phyloP scores from a whole-genome alignment of 1,140 invertebrate genomes.

The Aphelinus atriplicis region DNA sequence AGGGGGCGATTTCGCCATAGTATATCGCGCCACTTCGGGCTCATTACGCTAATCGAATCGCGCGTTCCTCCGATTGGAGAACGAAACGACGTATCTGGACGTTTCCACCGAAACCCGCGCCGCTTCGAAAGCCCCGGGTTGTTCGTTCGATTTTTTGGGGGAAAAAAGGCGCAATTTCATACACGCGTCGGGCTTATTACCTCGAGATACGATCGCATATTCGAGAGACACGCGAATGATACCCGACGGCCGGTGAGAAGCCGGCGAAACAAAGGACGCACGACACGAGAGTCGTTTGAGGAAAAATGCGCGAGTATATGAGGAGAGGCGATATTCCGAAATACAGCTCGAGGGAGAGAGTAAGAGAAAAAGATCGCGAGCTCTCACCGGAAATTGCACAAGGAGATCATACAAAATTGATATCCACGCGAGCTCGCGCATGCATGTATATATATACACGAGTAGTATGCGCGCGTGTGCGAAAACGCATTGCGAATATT shows the following conservation, averaged over 20 bases:
- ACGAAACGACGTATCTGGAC: no score
- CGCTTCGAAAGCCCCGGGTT: no score
- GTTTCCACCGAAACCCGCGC: no score
- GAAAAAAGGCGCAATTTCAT: no score
- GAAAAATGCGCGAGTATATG: neutral
- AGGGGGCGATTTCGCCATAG: no score
- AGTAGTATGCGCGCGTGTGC: neutral
- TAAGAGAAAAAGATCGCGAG: neutral
- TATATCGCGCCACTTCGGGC: no score
- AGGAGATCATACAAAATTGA: constrained; percentile 28
- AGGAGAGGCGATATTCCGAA: constrained; percentile 2
- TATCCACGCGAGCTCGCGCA: neutral
- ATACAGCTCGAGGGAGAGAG: neutral
- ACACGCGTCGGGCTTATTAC: no score
- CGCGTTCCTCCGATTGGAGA: no score
- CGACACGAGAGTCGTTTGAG: neutral
- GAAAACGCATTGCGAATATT: constrained; percentile 31
- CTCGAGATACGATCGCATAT: no score
- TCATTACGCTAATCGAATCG: no score
- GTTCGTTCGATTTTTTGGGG: no score
- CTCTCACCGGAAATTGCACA: constrained; percentile 25
- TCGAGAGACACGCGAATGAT: neutral
- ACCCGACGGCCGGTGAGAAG: constrained; percentile 1
- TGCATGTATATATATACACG: constrained; percentile 1
- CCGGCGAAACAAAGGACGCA: neutral